Conservation (phyloP, 2,113 vertebrate genomes). For the Brachypodius melanocephalos region DNA sequence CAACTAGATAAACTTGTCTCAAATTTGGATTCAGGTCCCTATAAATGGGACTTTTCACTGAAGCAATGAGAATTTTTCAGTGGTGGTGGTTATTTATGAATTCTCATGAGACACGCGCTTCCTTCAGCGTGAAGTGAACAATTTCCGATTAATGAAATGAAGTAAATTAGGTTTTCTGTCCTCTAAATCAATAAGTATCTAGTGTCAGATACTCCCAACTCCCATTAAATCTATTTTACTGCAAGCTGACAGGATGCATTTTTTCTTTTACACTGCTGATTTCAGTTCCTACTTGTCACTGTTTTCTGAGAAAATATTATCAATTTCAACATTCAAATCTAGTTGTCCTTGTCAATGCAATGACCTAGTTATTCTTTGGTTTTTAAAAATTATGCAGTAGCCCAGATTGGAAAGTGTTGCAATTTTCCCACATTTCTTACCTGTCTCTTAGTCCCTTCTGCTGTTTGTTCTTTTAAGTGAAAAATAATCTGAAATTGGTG, state of each 20-base stretch:
- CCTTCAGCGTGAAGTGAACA: neutral
- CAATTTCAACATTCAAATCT: neutral
- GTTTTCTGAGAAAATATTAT: neutral
- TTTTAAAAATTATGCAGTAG: neutral
- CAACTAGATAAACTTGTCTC: neutral
- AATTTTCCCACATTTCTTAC: accelerated
- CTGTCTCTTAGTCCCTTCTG: neutral
- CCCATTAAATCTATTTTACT: neutral
- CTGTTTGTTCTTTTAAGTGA: neutral
- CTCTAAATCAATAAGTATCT: neutral
- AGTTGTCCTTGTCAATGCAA: neutral
- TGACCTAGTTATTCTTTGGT: neutral
- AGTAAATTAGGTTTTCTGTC: neutral
- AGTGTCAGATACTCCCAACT: neutral
- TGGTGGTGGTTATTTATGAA: neutral
- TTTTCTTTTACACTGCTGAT: neutral
- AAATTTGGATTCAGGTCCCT: neutral
- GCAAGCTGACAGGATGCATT: neutral
- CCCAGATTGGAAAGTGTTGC: neutral
- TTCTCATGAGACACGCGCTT: neutral
- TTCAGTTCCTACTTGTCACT: neutral
- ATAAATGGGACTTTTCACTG: neutral
- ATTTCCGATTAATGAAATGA: neutral
- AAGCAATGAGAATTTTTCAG: neutral
- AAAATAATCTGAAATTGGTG: neutral